Evolutionary conservation across 2,797 vertebrate species (phyloP).

Genomic region (Paedocypris micromegethes): DNA sequence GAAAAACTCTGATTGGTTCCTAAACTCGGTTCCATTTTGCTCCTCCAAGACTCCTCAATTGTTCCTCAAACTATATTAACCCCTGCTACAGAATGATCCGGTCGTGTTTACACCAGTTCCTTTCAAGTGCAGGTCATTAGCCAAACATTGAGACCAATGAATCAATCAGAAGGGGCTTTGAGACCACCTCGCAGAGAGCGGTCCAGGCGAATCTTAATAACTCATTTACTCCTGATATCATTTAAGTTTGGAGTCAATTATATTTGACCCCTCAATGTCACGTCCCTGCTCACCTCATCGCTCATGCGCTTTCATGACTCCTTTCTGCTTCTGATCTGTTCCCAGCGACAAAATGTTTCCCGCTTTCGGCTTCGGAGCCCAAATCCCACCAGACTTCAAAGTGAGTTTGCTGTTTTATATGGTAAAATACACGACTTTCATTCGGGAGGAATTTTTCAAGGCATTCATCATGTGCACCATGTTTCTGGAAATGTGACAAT

Average conservation of each 20-base stretch:
- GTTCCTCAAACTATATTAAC: no score
- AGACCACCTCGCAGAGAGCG: no score
- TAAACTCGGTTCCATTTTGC: no score
- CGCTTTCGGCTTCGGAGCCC: slow-evolving; percentile 94
- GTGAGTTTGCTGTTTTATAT: slow-evolving; percentile 64
- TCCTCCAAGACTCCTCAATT: no score
- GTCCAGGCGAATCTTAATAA: not conserved
- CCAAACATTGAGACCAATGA: slow-evolving; percentile 15
- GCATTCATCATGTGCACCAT: no score
- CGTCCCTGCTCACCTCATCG: slow-evolving; percentile 16
- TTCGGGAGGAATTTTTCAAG: no score
- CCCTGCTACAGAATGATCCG: no score
- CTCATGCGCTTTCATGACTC: slow-evolving; percentile 15
- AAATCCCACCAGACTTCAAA: slow-evolving; percentile 98
- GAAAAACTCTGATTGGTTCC: no score
- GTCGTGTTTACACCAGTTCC: slow-evolving; percentile 6
- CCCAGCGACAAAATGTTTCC: slow-evolving; percentile 99
- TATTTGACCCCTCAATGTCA: slow-evolving; percentile 32
- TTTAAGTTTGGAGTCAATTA: slow-evolving; percentile 32
- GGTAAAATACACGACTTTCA: not conserved
- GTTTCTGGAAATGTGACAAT: no score
- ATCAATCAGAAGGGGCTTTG: not conserved
- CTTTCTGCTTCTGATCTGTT: slow-evolving; percentile 44
- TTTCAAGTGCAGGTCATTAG: slow-evolving; percentile 6
- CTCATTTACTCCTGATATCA: slow-evolving; percentile 15